Evolutionary conservation across 2,888 invertebrate species (phyloP).

Genomic region (Cryptocheilus praepositus): DNA sequence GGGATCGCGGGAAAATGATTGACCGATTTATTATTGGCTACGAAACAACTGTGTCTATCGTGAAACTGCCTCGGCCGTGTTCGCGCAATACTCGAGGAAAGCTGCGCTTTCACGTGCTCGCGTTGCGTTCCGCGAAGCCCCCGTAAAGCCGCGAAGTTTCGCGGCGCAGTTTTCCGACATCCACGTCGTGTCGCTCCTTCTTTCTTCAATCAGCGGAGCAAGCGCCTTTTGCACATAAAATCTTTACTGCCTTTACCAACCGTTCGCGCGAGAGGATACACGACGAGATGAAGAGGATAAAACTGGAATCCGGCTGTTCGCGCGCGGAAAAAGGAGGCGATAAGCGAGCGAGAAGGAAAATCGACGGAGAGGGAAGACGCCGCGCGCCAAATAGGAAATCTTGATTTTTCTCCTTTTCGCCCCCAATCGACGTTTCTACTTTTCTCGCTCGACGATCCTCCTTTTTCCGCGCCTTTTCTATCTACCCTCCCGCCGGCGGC

Average conservation of each 20-base stretch:
- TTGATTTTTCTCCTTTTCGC: conserved; percentile 13
- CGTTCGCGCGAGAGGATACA: neutral
- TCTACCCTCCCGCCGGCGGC: conserved; percentile 14
- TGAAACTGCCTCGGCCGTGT: too few species aligned
- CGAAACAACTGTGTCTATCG: too few species aligned
- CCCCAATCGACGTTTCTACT: conserved; percentile 4
- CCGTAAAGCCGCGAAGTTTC: neutral
- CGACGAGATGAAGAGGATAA: neutral
- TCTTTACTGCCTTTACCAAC: neutral
- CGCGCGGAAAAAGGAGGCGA: neutral
- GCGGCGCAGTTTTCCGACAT: neutral
- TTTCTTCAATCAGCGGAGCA: conserved; percentile 2
- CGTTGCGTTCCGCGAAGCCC: too few species aligned
- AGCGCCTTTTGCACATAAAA: neutral
- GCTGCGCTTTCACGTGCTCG: too few species aligned
- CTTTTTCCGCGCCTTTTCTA: neutral
- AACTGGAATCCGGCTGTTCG: neutral
- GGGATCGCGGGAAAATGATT: too few species aligned
- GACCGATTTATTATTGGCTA: too few species aligned
- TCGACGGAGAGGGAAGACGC: neutral
- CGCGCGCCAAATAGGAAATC: neutral
- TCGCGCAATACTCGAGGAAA: too few species aligned
- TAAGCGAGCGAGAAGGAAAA: neutral
- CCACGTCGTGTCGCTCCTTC: neutral
- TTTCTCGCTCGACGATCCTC: conserved; percentile 5